These are phyloP conservation scores for Micromussa lordhowensis DNA, from an alignment of 92 coral and sea anemone species.

Conservation along the genomic window DNA sequence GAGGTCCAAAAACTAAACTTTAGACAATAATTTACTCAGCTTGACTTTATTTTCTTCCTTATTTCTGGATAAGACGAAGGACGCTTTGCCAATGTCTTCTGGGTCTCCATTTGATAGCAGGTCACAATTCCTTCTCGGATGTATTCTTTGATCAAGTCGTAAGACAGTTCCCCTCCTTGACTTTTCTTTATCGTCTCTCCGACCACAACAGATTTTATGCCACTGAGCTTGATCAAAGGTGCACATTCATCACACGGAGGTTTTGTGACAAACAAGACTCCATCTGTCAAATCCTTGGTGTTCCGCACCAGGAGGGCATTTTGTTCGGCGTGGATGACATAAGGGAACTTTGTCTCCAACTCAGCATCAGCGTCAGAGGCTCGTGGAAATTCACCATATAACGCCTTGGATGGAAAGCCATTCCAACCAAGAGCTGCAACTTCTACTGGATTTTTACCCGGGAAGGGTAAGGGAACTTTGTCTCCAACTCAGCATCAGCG, in stretches of 20 bases:
- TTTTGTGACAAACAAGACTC: conserved; percentile 82
- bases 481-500: conserved; percentile 44
- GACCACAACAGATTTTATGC: conserved; percentile 73
- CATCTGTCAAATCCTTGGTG: conserved; percentile 62
- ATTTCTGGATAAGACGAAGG: conserved; percentile 13
- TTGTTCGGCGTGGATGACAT: conserved; percentile 87
- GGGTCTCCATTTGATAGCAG: conserved; percentile 17
- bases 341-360: conserved; percentile 72
- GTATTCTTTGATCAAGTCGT: conserved; percentile 11
- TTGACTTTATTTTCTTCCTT: conserved; percentile 17
- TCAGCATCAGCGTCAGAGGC: conserved; percentile 65
- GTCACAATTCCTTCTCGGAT: neutral
- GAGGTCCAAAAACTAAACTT: neutral
- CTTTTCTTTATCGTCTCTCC: conserved; percentile 26
- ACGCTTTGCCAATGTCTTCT: conserved; percentile 5
- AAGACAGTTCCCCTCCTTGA: conserved; percentile 15
- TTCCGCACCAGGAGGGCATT: conserved; percentile 77
- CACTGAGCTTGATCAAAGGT: conserved; percentile 70
- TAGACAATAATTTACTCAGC: neutral
- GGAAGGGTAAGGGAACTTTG: conserved; percentile 82
- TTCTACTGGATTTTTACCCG: conserved; percentile 41
- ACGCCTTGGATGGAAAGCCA: conserved; percentile 81
- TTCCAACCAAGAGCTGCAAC: conserved; percentile 86
- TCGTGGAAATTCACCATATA: conserved; percentile 86
- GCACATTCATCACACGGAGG: conserved; percentile 91